These are phyloP conservation scores for Columbina picui DNA, from an alignment of 2,113 vertebrate genomes.

Conservation along the genomic window DNA sequence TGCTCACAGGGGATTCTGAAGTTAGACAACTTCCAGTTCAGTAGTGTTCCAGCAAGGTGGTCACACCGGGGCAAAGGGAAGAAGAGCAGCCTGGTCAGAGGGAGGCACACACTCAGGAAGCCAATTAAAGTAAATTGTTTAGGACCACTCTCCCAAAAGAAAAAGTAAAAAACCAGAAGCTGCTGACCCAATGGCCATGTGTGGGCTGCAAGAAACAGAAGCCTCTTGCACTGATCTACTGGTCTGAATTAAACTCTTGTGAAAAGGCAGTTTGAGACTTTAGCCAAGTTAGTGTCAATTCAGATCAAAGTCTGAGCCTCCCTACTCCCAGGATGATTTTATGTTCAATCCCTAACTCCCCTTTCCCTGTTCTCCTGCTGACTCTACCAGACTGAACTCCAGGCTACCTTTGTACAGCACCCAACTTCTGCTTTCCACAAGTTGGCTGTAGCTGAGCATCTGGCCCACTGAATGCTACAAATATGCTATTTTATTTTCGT, in stretches of 20 bases:
- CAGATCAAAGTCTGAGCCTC: neutral
- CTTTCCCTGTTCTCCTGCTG: constrained; percentile 11
- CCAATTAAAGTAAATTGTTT: neutral
- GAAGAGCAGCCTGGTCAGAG: neutral
- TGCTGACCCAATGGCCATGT: neutral
- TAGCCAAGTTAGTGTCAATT: neutral
- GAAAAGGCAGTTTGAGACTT: neutral
- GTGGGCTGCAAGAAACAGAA: neutral
- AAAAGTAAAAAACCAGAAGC: neutral
- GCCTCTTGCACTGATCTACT: neutral
- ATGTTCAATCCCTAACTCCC: neutral
- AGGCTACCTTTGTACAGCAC: constrained; percentile 19
- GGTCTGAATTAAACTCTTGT: neutral
- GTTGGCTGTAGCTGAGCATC: constrained; percentile 34
- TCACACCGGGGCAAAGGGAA: neutral
- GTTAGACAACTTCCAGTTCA: neutral
- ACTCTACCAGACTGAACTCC: constrained; percentile 29
- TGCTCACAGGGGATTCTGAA: neutral
- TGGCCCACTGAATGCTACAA: constrained; percentile 56
- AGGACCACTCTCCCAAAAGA: neutral
- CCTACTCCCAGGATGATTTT: neutral
- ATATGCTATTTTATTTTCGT: constrained; percentile 68
- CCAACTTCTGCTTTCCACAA: neutral
- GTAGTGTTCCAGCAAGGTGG: neutral
- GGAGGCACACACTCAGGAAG: neutral